phyloP scores from a whole-genome alignment of 2,888 invertebrate genomes.

The Spilarctia lutea region DNA sequence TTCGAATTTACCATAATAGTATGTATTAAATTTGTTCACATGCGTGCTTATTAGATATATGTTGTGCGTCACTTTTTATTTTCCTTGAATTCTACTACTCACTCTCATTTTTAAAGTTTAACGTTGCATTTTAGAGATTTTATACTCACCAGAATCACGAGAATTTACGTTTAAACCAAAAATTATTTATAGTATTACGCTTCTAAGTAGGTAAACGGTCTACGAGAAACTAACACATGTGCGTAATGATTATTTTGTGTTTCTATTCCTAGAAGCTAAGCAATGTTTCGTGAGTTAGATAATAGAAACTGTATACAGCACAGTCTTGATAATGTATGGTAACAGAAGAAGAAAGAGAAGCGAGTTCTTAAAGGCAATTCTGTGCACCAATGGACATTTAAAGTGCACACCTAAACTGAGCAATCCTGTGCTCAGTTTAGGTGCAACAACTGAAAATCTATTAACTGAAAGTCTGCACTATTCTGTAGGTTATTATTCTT shows the following conservation, averaged over 20 bases:
- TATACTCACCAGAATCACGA: neutral
- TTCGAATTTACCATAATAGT: no score
- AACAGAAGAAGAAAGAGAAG: neutral
- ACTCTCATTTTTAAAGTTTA: neutral
- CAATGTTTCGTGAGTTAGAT: constrained; percentile 3
- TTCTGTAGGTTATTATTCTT: neutral
- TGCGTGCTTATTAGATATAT: constrained; percentile 3
- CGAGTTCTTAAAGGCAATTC: neutral
- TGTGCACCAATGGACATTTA: neutral
- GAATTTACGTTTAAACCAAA: constrained; percentile 3
- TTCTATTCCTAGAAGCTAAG: neutral
- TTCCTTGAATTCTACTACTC: neutral
- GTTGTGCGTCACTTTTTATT: neutral
- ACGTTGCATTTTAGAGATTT: neutral
- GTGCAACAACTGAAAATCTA: no score
- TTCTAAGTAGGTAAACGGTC: constrained; percentile 5
- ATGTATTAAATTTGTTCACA: neutral
- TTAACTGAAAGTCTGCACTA: neutral
- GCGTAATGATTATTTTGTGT: constrained; percentile 17
- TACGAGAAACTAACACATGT: constrained; percentile 4
- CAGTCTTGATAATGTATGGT: neutral
- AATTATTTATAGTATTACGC: constrained; percentile 11
- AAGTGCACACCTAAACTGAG: neutral
- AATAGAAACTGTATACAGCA: constrained; percentile 1
- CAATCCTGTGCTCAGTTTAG: no score